Evolutionary conservation across 2,797 vertebrate species (phyloP).

Genomic region (Gorsachius magnificus): DNA sequence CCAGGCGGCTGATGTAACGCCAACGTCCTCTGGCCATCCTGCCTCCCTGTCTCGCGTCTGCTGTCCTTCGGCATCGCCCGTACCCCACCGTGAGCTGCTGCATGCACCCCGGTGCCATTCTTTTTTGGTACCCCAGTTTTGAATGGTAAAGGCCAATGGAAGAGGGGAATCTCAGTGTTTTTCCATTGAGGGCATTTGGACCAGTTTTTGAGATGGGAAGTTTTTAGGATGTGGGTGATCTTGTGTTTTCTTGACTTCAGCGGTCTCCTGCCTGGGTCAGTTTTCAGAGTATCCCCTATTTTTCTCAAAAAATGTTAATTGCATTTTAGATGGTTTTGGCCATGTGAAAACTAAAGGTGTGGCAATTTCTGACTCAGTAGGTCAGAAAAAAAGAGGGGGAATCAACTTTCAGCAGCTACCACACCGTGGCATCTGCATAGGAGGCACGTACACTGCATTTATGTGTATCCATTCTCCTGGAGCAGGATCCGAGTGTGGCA

Average conservation of each 20-base stretch:
- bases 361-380: neutral
- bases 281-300: neutral
- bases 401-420: neutral
- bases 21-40: fast-evolving
- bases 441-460: conserved; percentile 16
- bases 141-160: neutral
- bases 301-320: neutral
- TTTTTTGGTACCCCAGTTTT: neutral
- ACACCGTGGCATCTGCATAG: neutral
- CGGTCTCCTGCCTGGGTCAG: neutral
- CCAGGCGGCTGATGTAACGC: neutral
- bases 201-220: neutral
- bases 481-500: neutral
- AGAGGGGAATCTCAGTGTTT: neutral
- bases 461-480: neutral
- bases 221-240: neutral
- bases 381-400: neutral
- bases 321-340: neutral
- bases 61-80: neutral
- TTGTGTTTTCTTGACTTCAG: neutral
- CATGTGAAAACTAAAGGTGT: neutral
- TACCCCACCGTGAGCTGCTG: neutral
- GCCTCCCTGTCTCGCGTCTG: neutral
- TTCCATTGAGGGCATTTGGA: neutral
- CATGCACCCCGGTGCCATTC: neutral